Evolutionary conservation across 2,888 invertebrate species (phyloP).

Genomic region (Euzophera pinguis): DNA sequence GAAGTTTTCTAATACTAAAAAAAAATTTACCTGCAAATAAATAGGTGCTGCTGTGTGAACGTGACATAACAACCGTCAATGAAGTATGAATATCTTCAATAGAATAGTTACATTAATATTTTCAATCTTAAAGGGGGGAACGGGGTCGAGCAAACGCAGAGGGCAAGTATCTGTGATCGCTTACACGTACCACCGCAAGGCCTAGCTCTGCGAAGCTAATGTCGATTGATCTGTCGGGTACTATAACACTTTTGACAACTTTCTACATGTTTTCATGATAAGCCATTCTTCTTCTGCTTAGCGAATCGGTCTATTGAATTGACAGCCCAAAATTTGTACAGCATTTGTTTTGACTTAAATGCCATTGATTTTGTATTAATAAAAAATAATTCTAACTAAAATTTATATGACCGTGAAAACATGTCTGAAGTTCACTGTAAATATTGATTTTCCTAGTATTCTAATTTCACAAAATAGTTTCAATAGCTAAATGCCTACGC

Average conservation of each 20-base stretch:
- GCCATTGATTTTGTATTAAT: too few species aligned
- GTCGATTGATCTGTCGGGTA: slow-evolving; percentile 65
- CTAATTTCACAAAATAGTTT: slow-evolving; percentile 31
- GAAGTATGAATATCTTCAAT: background rate
- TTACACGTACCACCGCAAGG: slow-evolving; percentile 78
- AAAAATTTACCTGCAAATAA: too few species aligned
- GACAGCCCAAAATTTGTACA: too few species aligned
- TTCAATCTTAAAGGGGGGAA: background rate
- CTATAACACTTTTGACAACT: slow-evolving; percentile 55
- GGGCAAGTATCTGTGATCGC: slow-evolving; percentile 75
- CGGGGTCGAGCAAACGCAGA: slow-evolving; percentile 62
- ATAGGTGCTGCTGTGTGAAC: too few species aligned
- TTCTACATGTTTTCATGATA: slow-evolving; percentile 68
- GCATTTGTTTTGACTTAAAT: too few species aligned
- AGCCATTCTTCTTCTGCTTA: slow-evolving; percentile 23
- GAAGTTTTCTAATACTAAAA: too few species aligned
- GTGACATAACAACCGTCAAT: background rate
- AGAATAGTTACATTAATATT: slow-evolving; percentile 31
- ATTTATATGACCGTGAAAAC: slow-evolving; percentile 44
- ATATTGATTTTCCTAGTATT: slow-evolving; percentile 50
- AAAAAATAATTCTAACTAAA: slow-evolving; percentile 12
- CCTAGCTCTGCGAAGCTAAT: slow-evolving; percentile 74
- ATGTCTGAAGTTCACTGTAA: slow-evolving; percentile 62
- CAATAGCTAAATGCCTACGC: slow-evolving; percentile 14
- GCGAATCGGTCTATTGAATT: too few species aligned